Conservation (phyloP, 2,797 vertebrate genomes). For the Lacerta agilis region DNA sequence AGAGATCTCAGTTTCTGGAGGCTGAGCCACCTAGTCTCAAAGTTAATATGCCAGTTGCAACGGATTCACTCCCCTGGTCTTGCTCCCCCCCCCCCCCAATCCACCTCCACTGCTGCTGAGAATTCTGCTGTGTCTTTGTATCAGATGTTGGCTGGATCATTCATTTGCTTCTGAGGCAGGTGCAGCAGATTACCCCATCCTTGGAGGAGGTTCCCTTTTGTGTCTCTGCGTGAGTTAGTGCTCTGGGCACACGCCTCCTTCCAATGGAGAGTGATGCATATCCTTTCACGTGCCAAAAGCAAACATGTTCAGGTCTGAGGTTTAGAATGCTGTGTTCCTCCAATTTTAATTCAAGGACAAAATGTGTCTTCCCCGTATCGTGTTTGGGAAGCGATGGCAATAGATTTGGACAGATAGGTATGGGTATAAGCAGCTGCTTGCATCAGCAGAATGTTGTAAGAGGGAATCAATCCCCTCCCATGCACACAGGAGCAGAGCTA, state of each 20-base stretch:
- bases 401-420: neutral
- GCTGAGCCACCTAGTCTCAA: neutral
- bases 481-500: neutral
- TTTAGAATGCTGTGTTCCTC: neutral
- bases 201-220: neutral
- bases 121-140: neutral
- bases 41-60: neutral
- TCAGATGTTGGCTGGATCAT: neutral
- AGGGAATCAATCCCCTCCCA: neutral
- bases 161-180: neutral
- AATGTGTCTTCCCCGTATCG: neutral
- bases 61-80: neutral
- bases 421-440: neutral
- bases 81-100: neutral
- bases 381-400: neutral
- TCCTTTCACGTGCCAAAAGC: neutral
- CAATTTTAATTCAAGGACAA: neutral
- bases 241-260: neutral
- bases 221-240: neutral
- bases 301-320: too few species aligned
- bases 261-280: neutral
- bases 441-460: neutral
- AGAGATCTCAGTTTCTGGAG: neutral
- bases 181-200: neutral
- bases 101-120: neutral